Evolutionary conservation across 2,888 invertebrate genomes (phyloP).

Genomic region (Caenorhabditis imperialis): DNA sequence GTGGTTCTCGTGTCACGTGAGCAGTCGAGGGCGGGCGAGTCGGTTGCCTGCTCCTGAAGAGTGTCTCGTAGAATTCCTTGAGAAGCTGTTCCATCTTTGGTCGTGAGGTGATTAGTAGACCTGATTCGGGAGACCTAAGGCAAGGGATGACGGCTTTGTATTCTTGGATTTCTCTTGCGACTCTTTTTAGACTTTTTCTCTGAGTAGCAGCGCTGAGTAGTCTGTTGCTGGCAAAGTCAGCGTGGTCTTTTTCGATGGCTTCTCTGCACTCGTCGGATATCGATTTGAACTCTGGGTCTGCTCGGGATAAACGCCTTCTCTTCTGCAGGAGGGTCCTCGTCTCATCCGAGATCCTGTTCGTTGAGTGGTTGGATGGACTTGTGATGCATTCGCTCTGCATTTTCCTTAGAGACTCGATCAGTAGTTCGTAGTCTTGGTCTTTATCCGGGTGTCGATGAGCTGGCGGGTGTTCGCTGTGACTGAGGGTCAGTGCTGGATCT

Average conservation of each 20-base stretch:
- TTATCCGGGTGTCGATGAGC: too few species aligned
- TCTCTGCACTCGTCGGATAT: constrained; percentile 5
- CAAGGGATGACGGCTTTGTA: neutral
- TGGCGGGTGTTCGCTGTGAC: too few species aligned
- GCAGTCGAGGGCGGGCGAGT: neutral
- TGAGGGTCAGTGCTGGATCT: too few species aligned
- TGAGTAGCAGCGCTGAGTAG: neutral
- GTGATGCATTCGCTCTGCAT: neutral
- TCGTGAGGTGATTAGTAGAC: constrained; percentile 1
- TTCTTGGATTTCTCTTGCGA: neutral
- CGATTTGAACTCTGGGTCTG: constrained; percentile 1
- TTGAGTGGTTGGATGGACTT: neutral
- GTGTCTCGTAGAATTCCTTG: neutral
- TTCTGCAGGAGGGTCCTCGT: neutral
- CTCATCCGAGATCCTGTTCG: neutral
- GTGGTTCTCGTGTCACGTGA: too few species aligned
- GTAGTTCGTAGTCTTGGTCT: neutral
- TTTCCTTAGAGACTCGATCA: neutral
- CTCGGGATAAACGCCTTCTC: neutral
- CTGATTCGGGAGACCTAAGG: neutral
- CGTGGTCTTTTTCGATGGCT: constrained; percentile 6
- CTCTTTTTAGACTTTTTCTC: neutral
- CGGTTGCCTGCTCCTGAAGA: constrained; percentile 2
- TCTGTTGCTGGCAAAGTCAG: neutral
- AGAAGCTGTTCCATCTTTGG: neutral